These are phyloP conservation scores for Lophochroa leadbeateri DNA, from an alignment of 2,113 vertebrate species.

Conservation along the genomic window DNA sequence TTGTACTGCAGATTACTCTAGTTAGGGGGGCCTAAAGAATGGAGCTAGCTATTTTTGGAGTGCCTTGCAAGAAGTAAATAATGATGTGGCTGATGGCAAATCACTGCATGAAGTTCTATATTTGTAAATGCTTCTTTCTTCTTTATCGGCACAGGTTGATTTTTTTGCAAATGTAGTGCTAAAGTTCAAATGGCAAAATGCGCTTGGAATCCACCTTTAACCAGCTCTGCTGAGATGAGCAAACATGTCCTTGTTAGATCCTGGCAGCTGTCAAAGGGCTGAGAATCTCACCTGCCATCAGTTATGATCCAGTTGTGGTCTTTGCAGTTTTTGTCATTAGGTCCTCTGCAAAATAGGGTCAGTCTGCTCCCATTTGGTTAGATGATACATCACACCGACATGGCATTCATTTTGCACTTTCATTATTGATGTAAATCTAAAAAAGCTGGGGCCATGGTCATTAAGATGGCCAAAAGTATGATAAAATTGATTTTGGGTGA, in stretches of 20 bases:
- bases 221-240: not conserved
- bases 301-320: not conserved
- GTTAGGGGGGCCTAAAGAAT: not conserved
- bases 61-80: not conserved
- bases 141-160: not conserved
- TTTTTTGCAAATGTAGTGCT: not conserved
- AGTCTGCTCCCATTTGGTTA: not conserved
- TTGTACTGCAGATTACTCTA: not conserved
- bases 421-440: conserved; percentile 9
- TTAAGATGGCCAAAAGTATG: not conserved
- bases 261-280: not conserved
- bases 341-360: not conserved
- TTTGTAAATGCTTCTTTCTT: not conserved
- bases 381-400: not conserved
- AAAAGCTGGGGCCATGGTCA: not conserved
- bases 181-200: not conserved
- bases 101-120: not conserved
- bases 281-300: not conserved
- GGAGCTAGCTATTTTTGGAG: not conserved
- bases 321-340: not conserved
- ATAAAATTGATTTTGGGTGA: conserved; percentile 10
- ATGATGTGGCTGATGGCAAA: not conserved
- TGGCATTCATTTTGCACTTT: not conserved
- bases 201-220: not conserved
- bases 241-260: not conserved